phyloP scores from a whole-genome alignment of 2,797 vertebrate genomes.

The Halcyon chelicuti region DNA sequence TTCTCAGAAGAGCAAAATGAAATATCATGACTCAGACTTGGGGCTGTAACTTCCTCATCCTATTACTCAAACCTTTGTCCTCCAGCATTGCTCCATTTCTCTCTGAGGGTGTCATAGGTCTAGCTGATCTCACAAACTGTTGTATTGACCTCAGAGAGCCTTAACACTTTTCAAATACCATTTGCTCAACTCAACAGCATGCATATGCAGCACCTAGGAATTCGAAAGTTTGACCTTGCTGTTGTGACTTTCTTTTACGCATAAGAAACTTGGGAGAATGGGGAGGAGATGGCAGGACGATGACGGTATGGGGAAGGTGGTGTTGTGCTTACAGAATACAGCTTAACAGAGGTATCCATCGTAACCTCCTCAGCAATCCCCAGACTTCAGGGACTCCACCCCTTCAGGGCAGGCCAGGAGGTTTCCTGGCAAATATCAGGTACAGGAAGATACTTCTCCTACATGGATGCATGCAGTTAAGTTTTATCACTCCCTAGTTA shows the following conservation, averaged over 20 bases:
- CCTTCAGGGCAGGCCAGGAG: not conserved
- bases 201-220: not conserved
- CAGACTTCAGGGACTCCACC: not conserved
- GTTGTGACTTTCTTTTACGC: not conserved
- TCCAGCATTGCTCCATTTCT: not conserved
- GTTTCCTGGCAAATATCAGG: not conserved
- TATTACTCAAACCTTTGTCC: constrained; percentile 10
- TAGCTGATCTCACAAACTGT: not conserved
- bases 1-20: not conserved
- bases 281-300: not conserved
- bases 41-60: constrained; percentile 28
- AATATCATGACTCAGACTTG: constrained; percentile 4
- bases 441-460: not conserved
- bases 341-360: not conserved
- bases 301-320: not conserved
- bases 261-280: not conserved
- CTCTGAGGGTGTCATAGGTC: not conserved
- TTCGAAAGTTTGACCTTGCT: not conserved
- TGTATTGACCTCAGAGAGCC: not conserved
- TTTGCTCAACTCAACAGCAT: not conserved
- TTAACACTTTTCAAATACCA: not conserved
- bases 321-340: not conserved
- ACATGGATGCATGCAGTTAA: not conserved
- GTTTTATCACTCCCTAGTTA: not conserved
- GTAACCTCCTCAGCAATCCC: not conserved